Base-by-base conservation (phyloP, 2,888 invertebrate species). In the Leptothorax acervorum region DNA sequence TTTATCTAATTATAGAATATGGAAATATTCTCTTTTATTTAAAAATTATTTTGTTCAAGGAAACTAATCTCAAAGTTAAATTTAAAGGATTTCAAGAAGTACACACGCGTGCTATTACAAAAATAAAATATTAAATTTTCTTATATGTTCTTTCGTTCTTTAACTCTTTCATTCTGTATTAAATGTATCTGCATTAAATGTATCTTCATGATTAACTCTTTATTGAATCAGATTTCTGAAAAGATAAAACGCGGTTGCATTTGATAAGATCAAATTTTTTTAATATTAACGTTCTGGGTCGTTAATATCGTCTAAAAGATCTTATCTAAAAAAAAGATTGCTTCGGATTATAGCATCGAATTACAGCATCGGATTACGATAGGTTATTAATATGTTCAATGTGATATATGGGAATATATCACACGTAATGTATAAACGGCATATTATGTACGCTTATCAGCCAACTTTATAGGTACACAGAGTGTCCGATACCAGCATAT, bases 261-360 rank as follows among this genome's bases (percentile, higher is more conserved):
- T 73, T 74, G 5, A 55, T 31, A 45, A 74, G 45, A 28, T 60
- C 8, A 8, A 42, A 42, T 18, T 28, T 18, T 55, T 55, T 42
- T 42, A 28, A 8, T 39, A 60, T 42, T 35, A 35, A 35, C 4
- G 35, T 35, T 42, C 42, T 8, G 8, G 42, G 8, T 42, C 42
- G 42, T 42, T 42, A 42, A 42, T 42, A 42, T 8, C 0, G 9
- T 2, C 9, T 42, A 42, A 42, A 35, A 35, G 35, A 42, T 42
- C 42, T 42, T 42, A 42, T 42, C 42, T 42, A 42, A 42, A 42
- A 42, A 42, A 66, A 68, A 51, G 18, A 66, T 68, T 70, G 31
- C 51, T n/a, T 51, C n/a, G n/a, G 51, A 31, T 70, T 70, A 70
- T 53, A 53, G 53, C 53, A n/a, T 53, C 51, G 51, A 11, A 70